Evolutionary conservation across 2,888 invertebrate genomes (phyloP).

Genomic region (Parascotia fuliginaria): DNA sequence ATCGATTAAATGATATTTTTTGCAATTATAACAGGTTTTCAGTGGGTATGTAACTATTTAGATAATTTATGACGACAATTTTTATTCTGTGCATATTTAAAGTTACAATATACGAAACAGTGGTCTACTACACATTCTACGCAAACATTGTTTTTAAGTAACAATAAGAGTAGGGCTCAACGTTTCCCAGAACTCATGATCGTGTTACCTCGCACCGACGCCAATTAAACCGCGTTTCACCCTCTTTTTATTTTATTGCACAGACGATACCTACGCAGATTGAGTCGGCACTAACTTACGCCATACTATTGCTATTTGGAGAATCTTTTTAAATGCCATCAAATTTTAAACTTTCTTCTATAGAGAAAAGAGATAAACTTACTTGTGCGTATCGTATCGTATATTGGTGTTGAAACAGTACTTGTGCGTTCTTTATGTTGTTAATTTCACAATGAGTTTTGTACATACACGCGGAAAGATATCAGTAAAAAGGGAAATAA

Average conservation of each 20-base stretch:
- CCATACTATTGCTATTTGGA: slow-evolving; percentile 42
- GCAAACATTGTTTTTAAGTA: slow-evolving; percentile 28
- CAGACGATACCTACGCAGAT: slow-evolving; percentile 55
- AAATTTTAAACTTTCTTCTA: slow-evolving; percentile 26
- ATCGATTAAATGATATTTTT: too few relatives aligned
- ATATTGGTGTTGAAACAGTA: too few relatives aligned
- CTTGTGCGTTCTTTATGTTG: too few relatives aligned
- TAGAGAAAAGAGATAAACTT: too few relatives aligned
- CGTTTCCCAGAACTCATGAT: slow-evolving; percentile 59
- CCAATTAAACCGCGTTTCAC: slow-evolving; percentile 67
- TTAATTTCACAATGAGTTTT: too few relatives aligned
- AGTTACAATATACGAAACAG: not conserved
- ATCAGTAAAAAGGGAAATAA: too few relatives aligned
- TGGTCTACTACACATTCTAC: slow-evolving; percentile 13
- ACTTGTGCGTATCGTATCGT: too few relatives aligned
- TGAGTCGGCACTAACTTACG: slow-evolving; percentile 45
- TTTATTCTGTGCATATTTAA: not conserved
- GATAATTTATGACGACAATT: too few relatives aligned
- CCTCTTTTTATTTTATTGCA: slow-evolving; percentile 58
- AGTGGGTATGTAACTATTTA: too few relatives aligned
- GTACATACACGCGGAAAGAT: too few relatives aligned
- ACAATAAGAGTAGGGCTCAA: slow-evolving; percentile 34
- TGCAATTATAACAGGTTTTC: too few relatives aligned
- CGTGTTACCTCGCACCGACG: slow-evolving; percentile 54
- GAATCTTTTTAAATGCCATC: slow-evolving; percentile 29